Conservation (phyloP, 2,888 invertebrate species). For the Polymixis lichenea region DNA sequence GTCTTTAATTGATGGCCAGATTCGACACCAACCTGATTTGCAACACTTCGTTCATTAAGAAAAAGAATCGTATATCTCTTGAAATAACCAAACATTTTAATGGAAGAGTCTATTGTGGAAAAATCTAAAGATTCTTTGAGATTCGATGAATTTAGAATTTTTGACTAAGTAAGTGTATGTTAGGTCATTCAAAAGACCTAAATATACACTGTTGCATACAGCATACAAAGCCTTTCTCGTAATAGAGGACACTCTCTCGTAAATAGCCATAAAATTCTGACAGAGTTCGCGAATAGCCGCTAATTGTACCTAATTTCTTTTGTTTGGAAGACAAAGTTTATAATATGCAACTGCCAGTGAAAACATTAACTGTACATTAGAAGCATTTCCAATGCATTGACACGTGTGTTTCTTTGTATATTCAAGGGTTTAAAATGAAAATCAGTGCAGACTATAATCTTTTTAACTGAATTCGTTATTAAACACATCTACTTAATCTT, state of each 20-base stretch:
- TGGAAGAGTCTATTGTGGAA: neutral
- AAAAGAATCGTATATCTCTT: neutral
- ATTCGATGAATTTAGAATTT: neutral
- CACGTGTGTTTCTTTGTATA: neutral
- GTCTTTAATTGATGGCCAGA: no score
- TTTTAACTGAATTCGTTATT: neutral
- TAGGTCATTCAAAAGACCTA: neutral
- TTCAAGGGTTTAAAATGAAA: neutral
- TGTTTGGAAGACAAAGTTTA: neutral
- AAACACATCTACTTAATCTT: neutral
- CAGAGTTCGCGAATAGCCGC: constrained; percentile 10
- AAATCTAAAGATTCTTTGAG: neutral
- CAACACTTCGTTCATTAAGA: neutral
- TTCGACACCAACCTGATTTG: neutral
- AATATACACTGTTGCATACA: neutral
- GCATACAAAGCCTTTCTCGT: neutral
- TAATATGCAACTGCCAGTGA: neutral
- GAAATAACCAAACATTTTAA: neutral
- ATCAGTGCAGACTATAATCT: neutral
- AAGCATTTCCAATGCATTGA: neutral
- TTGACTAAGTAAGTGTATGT: neutral
- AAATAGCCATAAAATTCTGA: constrained; percentile 26
- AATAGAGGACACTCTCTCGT: constrained; percentile 18
- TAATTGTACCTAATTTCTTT: constrained; percentile 23
- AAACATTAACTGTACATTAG: neutral